Base-by-base conservation (phyloP, 2,113 vertebrate genomes). In the Bambusicola thoracicus region DNA sequence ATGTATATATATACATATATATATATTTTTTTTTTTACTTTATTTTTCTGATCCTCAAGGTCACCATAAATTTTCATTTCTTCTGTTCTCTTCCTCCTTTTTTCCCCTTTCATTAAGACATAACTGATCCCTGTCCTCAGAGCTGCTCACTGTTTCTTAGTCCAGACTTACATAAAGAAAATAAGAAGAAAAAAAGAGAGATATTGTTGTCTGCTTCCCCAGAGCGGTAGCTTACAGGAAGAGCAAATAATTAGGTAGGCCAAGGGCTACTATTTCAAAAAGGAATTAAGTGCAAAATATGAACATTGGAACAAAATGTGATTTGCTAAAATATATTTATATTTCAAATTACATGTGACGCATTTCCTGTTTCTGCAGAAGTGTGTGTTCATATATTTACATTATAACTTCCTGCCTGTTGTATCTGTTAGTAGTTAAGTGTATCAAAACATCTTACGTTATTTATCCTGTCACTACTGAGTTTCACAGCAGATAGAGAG, bases 391-490 rank as follows among this genome's bases (percentile, higher is more conserved):
- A 12, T 62, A 6, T 61, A 34, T 82, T 93, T 74, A 68, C 20
- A 36, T 70, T 78, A 43, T 80, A 84, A 51, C 16, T 43, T 68
- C 27, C 8, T 29, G 5, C 19, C 18, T 89, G 44, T 53, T 90
- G 59, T 2, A 58, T 49, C 90, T 85, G 11, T 34, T 69, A 43
- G 59, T 36, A 68, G 40, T 51, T 40, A 56, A 29, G 38, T 69
- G 15, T 51, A 80, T 46, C 53, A 79, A 43, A 18, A 38, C 41
- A 48, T 85, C 27, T 82, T 87, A 38, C 36, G 58, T 49, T 83
- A 75, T 94, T 96, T 95, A 91, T 82, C 68, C 85, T 89, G 7
- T 76, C 85, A 65, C 56, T 91, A 8, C 68, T 75, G 40, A 85
- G 24, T 85, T 90, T 58, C 48, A 67, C 43, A 83, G 69, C 36